These are phyloP conservation scores for Amphimedon queenslandica DNA, from an alignment of 37 sponge, comb jelly and placozoan genomes.

Conservation along the genomic window DNA sequence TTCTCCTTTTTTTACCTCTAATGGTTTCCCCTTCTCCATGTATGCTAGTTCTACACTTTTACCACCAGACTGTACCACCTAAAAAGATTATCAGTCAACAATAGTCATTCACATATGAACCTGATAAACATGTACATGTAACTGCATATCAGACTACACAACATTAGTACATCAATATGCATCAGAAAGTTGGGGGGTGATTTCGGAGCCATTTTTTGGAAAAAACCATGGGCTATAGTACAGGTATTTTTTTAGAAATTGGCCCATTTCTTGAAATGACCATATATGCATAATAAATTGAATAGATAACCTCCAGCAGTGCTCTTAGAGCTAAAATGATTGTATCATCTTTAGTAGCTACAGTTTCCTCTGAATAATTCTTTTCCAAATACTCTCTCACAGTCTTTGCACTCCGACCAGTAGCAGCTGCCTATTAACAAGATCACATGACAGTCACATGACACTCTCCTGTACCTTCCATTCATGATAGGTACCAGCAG, in stretches of 20 bases:
- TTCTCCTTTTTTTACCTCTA: conserved; percentile 51
- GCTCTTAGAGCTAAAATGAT: conserved; percentile 88
- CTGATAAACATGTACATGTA: background rate
- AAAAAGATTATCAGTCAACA: background rate
- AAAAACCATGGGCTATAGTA: too few relatives aligned
- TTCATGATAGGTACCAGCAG: conserved; percentile 93
- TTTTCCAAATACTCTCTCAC: conserved; percentile 98
- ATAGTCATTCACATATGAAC: too few relatives aligned
- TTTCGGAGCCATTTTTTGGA: too few relatives aligned
- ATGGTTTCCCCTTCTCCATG: conserved; percentile 78
- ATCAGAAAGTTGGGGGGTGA: too few relatives aligned
- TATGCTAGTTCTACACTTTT: conserved; percentile 96
- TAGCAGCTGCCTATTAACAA: conserved; percentile 77
- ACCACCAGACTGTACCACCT: conserved; percentile 95
- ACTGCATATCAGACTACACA: background rate
- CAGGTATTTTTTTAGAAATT: too few relatives aligned
- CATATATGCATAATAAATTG: background rate
- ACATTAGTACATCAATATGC: too few relatives aligned
- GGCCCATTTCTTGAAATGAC: too few relatives aligned
- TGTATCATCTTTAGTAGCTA: conserved; percentile 64
- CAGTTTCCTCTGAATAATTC: conserved; percentile 86
- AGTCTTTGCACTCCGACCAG: conserved; percentile 93
- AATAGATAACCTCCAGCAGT: conserved; percentile 85
- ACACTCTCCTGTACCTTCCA: conserved; percentile 80
- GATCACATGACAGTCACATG: background rate